Evolutionary conservation across 1,140 invertebrate species (phyloP), one percentile per base, ranked within the genome.

Genomic region (Zaprionus africanus): DNA sequence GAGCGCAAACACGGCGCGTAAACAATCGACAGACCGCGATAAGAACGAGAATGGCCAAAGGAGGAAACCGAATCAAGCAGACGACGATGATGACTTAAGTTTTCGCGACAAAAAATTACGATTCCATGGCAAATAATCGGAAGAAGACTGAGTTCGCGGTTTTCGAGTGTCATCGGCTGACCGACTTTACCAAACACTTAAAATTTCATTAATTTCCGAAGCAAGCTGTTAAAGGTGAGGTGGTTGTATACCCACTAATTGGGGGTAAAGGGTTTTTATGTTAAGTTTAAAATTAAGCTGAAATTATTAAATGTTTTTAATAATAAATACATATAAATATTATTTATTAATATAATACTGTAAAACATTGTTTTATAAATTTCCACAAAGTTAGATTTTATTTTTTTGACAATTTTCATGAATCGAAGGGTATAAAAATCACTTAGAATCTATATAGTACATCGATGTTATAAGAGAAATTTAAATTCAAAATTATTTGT

Each of bases 21-120:
- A 87, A 87, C 83, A 86, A 74, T 82, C 68, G 53, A 53, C 38
- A 54, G 43, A 57, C 54, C 58, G 22, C 36, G 59, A 49, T 63
- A 70, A 67, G 66, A 76, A 78, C 54, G 60, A 51, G 34, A 28
- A 41, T 41, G 51, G 24, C 13, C 46, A 22, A 51, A 22, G 19
- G 4, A 51, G 46, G n/a, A 15, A 31, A 1, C 5, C n/a, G 46
- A 22, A 34, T 3, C 11, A 13, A 46, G 43, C 12, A 19, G 41
- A 31, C 43, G 9, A 24, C 26, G 62, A 54, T 57, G 74, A 54
- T 61, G 57, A 72, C 62, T 72, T 66, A 38, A 46, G 15, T 36
- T 51, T 72, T 17, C 59, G 57, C 56, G 49, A 17, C 13, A 56
- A 22, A 54, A 56, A 56, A 56, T 56, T 54, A 56, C 26, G 26